Percentiles rank a stretch among this genome's conserved stretches.
Conservation (phyloP, 2,113 vertebrate species). For the Upupa epops region DNA sequence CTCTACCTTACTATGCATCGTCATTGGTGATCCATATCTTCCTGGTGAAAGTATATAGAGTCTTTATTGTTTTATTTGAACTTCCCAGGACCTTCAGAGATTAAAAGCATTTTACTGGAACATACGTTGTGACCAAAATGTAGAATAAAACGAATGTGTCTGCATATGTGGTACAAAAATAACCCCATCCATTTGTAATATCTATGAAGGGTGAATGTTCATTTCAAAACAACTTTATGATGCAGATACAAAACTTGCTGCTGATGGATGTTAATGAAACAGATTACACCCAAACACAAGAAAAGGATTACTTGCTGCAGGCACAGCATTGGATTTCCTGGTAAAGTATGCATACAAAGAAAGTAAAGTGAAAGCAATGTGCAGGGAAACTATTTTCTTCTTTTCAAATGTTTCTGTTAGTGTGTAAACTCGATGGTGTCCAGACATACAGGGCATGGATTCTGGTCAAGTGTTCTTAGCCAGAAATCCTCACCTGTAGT, state of each 20-base stretch:
- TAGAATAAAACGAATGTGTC: not conserved
- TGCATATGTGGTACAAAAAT: not conserved
- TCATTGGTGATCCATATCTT: not conserved
- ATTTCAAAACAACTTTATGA: not conserved
- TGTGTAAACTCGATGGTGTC: not conserved
- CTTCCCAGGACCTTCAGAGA: not conserved
- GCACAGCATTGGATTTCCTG: not conserved
- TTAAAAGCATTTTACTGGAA: not conserved
- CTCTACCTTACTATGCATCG: not conserved
- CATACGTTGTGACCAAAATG: not conserved
- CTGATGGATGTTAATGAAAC: not conserved
- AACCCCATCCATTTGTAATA: not conserved
- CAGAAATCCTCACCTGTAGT: not conserved
- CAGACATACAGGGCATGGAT: accelerated
- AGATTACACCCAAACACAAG: not conserved
- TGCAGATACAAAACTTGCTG: not conserved
- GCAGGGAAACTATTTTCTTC: not conserved
- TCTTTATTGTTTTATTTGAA: not conserved
- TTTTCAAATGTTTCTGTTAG: not conserved
- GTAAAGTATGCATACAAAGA: not conserved
- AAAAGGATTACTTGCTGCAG: not conserved
- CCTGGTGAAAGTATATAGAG: not conserved
- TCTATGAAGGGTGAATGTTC: not conserved
- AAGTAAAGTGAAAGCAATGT: not conserved
- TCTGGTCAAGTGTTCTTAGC: not conserved